Evolutionary conservation across 2,797 vertebrate genomes (phyloP).

Genomic region (Sebastes trivittatus): DNA sequence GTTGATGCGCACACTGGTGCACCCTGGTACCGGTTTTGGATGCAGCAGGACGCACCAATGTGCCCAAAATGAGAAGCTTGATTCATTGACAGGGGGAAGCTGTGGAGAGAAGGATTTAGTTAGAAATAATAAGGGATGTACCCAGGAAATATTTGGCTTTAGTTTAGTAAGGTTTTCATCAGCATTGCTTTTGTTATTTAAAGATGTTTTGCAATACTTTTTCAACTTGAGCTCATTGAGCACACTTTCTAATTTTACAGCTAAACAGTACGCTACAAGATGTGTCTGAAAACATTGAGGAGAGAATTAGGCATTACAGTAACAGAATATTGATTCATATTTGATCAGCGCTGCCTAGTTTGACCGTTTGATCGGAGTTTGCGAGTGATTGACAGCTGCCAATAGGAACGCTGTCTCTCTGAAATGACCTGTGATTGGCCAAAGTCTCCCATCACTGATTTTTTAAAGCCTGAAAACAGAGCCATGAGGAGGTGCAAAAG

Average conservation of each 20-base stretch:
- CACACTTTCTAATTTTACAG: no score
- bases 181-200: neutral
- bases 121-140: neutral
- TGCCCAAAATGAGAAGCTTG: neutral
- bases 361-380: accelerated
- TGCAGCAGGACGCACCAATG: neutral
- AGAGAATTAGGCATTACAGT: no score
- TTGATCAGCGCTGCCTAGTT: no score
- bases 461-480: no score
- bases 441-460: no score
- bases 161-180: neutral
- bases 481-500: no score
- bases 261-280: no score
- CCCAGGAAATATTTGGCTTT: neutral
- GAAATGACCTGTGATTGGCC: no score
- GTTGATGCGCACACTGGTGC: neutral
- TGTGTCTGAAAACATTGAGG: no score
- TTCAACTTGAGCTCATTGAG: neutral
- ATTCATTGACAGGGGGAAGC: neutral
- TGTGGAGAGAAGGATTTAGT: neutral
- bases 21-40: neutral
- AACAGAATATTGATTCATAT: no score
- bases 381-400: no score
- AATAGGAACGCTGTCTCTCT: no score
- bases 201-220: neutral